A percentile compares a stretch with the other conserved stretches of the same genome.
These are phyloP conservation scores for Acrossocheilus wenchowensis DNA, from an alignment of 2,797 vertebrate genomes.

Conservation along the genomic window DNA sequence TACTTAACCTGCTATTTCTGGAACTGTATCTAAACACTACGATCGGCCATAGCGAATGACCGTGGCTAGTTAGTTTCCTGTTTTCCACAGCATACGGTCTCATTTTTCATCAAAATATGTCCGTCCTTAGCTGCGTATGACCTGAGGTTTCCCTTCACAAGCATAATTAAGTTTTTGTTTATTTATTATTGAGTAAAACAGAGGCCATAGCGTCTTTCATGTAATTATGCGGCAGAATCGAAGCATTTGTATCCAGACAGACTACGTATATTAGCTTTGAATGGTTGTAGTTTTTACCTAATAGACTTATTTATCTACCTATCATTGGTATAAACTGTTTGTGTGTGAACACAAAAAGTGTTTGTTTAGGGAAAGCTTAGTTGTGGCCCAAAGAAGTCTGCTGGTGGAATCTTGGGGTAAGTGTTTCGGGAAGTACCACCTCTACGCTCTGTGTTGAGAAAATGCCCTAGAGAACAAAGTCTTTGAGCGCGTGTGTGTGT, in stretches of 20 bases:
- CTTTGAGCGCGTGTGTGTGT: slow-evolving; percentile 5
- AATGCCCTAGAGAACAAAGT: slow-evolving; percentile 26
- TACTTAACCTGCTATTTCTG: neutral
- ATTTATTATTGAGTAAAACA: slow-evolving; percentile 23
- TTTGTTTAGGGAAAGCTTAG: slow-evolving; percentile 24
- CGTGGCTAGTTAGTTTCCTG: slow-evolving; percentile 23
- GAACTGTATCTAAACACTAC: slow-evolving; percentile 27
- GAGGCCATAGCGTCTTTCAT: neutral
- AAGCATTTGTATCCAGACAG: neutral
- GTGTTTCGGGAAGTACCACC: slow-evolving; percentile 38
- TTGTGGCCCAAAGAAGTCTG: neutral
- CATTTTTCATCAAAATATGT: slow-evolving; percentile 36
- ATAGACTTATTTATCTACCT: neutral
- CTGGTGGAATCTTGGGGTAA: slow-evolving; percentile 7
- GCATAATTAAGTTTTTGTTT: slow-evolving; percentile 22
- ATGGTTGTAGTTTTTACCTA: neutral
- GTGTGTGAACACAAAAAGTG: neutral
- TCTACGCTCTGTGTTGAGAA: slow-evolving; percentile 15
- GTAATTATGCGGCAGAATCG: neutral
- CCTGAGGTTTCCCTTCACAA: slow-evolving; percentile 1
- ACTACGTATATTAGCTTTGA: neutral
- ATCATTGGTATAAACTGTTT: slow-evolving; percentile 7
- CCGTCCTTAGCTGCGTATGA: neutral
- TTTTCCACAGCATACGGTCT: slow-evolving; percentile 28
- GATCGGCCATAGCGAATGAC: slow-evolving; percentile 9